A percentile compares a stretch with the other conserved stretches of the same genome.
Conservation (phyloP, 1,140 invertebrate genomes). For the Brachionus angularis region DNA sequence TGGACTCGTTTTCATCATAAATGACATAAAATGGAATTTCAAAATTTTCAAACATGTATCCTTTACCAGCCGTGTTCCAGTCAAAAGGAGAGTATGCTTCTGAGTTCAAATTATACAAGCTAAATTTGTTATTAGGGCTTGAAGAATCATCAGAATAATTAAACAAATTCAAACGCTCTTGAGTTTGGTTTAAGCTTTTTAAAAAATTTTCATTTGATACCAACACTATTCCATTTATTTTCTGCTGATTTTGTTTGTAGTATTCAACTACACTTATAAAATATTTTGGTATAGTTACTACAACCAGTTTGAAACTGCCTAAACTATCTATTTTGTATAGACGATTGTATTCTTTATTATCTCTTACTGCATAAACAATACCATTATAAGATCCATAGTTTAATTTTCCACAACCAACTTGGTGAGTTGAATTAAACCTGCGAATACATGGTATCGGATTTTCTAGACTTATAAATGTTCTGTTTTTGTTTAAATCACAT, state of each 20-base stretch:
- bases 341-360: not conserved
- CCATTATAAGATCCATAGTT: conserved; percentile 10
- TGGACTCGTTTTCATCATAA: not conserved
- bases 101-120: conserved; percentile 1
- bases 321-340: not conserved
- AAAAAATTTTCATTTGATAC: not conserved
- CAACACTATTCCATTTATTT: conserved; percentile 20
- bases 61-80: conserved; percentile 19
- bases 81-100: not conserved
- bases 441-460: conserved; percentile 38
- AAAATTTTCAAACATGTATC: conserved; percentile 31
- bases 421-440: conserved; percentile 27
- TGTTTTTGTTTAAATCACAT: conserved; percentile 17
- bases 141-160: conserved; percentile 3
- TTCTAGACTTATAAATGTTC: conserved; percentile 9
- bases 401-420: conserved; percentile 33
- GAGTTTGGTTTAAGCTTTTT: not conserved
- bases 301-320: not conserved
- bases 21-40: conserved; percentile 35
- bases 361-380: conserved; percentile 22
- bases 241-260: not conserved
- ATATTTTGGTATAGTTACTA: not conserved
- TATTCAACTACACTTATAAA: not conserved
- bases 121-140: conserved; percentile 28
- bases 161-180: not conserved